A percentile compares a stretch with the other conserved stretches of the same genome.
Evolutionary conservation across 1,140 invertebrate genomes (phyloP).

Genomic region (Aphidius ervi): DNA sequence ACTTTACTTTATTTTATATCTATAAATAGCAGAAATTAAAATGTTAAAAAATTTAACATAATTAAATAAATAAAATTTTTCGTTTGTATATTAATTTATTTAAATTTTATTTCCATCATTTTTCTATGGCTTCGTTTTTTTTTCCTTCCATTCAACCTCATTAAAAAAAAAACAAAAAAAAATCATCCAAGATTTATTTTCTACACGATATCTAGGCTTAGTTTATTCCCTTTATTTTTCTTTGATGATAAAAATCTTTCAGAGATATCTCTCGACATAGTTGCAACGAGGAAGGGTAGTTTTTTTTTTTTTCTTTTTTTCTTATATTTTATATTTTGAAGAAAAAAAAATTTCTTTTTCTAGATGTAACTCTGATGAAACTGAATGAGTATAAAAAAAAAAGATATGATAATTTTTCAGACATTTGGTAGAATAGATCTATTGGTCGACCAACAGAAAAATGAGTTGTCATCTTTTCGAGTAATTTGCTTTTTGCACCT

Average conservation of each 20-base stretch:
- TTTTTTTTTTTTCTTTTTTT: background rate
- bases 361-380: too few relatives aligned
- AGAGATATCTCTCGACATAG: too few relatives aligned
- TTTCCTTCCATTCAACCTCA: too few relatives aligned
- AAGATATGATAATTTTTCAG: constrained; percentile 31
- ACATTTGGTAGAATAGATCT: constrained; percentile 18
- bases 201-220: background rate
- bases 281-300: background rate
- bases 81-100: too few relatives aligned
- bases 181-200: too few relatives aligned
- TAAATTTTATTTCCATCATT: too few relatives aligned
- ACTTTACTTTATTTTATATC: background rate
- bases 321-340: background rate
- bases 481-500: constrained; percentile 28
- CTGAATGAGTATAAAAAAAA: background rate
- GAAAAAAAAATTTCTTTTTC: background rate
- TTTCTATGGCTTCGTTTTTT: too few relatives aligned
- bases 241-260: too few relatives aligned
- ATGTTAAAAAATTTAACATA: too few relatives aligned
- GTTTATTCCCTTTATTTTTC: background rate
- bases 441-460: constrained; percentile 30
- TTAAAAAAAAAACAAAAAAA: too few relatives aligned
- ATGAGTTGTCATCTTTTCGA: constrained; percentile 31
- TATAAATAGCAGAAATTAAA: too few relatives aligned
- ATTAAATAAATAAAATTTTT: too few relatives aligned